Conservation (phyloP, 2,113 vertebrate species). For the Chinchilla lanigera region DNA sequence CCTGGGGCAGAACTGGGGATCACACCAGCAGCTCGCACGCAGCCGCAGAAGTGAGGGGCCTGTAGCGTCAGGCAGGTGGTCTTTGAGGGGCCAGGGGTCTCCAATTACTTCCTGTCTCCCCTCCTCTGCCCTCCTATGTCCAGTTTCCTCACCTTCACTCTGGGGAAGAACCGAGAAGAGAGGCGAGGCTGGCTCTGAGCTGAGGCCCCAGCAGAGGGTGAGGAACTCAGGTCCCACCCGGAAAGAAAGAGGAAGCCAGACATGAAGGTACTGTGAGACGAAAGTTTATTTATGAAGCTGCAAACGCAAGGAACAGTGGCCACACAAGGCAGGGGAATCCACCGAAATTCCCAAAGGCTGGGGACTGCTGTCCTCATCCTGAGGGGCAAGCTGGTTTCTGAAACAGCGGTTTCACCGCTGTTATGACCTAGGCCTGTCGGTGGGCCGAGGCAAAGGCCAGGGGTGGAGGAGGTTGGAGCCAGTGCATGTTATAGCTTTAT, state of each 20-base stretch:
- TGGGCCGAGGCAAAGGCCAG: no score
- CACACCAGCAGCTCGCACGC: neutral
- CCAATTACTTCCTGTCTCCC: neutral
- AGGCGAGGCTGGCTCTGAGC: neutral
- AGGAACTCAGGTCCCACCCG: neutral
- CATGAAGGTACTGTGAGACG: neutral
- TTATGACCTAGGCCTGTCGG: neutral
- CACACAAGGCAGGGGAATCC: neutral
- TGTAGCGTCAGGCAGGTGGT: neutral
- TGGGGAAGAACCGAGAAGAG: neutral
- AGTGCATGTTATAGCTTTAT: neutral
- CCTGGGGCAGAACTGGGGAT: rapidly evolving
- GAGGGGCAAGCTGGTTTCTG: neutral
- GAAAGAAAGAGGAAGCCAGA: neutral
- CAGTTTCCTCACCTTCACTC: neutral
- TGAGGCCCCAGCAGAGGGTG: neutral
- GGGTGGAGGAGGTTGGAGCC: no score
- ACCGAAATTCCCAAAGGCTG: neutral
- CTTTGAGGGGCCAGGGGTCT: neutral
- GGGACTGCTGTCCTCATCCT: neutral
- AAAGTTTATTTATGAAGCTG: neutral
- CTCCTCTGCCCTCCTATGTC: neutral
- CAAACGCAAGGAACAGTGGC: neutral
- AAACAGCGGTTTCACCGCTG: neutral
- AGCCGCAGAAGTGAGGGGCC: rapidly evolving